Conservation (phyloP, 2,797 vertebrate species). For the Furcifer pardalis region DNA sequence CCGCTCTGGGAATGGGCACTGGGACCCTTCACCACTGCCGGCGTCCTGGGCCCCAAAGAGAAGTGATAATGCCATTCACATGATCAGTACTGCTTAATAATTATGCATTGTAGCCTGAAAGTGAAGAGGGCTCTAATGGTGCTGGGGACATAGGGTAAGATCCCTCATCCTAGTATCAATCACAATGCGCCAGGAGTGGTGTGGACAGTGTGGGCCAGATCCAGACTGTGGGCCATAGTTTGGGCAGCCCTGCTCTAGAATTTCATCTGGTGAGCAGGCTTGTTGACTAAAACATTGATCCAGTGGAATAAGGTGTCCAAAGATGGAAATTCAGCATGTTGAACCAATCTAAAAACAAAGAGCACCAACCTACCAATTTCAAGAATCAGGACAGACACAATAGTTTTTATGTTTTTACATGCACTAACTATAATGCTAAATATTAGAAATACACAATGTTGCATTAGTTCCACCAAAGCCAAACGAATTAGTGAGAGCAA, state of each 20-base stretch:
- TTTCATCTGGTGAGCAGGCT: not conserved
- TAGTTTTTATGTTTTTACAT: not conserved
- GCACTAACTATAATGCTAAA: conserved; percentile 1
- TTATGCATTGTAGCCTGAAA: not conserved
- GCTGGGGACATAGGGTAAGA: too few relatives aligned
- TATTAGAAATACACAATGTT: conserved; percentile 85
- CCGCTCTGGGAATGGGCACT: too few relatives aligned
- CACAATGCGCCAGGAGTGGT: too few relatives aligned
- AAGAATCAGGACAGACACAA: not conserved
- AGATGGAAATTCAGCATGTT: not conserved
- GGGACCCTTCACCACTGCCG: too few relatives aligned
- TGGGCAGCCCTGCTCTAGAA: not conserved
- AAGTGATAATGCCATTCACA: not conserved
- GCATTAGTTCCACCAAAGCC: conserved; percentile 98
- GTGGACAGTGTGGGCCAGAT: too few relatives aligned
- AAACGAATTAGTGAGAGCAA: conserved; percentile 94
- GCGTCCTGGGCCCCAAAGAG: too few relatives aligned
- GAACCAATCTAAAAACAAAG: not conserved
- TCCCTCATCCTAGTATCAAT: too few relatives aligned
- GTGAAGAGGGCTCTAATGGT: too few relatives aligned
- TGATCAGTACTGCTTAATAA: not conserved
- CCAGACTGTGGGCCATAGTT: too few relatives aligned
- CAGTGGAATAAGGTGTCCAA: not conserved
- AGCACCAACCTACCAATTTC: not conserved
- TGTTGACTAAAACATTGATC: not conserved